Evolutionary conservation across 2,888 invertebrate species (phyloP).

Genomic region (Hirtodrosophila duncani): DNA sequence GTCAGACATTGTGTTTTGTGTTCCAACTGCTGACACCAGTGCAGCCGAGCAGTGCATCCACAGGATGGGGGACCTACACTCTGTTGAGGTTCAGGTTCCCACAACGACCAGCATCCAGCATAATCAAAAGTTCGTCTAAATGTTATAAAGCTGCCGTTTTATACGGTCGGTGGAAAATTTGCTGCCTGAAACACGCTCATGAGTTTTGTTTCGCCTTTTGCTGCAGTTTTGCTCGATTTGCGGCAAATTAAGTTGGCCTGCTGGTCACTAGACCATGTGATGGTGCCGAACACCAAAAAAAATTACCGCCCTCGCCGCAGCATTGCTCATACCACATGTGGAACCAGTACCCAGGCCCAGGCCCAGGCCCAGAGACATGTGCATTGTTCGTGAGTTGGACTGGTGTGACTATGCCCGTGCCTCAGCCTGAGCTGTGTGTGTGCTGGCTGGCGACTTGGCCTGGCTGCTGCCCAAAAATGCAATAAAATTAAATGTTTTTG

Average conservation of each 20-base stretch:
- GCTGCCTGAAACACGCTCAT: too few species aligned
- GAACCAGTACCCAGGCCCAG: too few species aligned
- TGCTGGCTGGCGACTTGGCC: constrained; percentile 12
- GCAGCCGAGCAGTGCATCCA: constrained; percentile 34
- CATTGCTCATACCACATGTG: too few species aligned
- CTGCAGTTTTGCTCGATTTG: constrained; percentile 69
- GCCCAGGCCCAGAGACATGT: background rate
- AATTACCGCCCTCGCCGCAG: background rate
- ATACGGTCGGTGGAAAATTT: constrained; percentile 11
- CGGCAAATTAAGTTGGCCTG: constrained; percentile 66
- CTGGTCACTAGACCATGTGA: constrained; percentile 48
- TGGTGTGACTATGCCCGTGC: constrained; percentile 14
- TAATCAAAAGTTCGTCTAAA: constrained; percentile 31
- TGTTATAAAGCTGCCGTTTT: constrained; percentile 1
- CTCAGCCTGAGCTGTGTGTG: constrained; percentile 6
- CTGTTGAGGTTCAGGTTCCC: too few species aligned
- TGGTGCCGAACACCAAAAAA: constrained; percentile 3
- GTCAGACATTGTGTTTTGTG: constrained; percentile 24
- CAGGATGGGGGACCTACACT: constrained; percentile 28
- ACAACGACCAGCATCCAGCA: constrained; percentile 7
- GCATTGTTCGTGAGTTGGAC: constrained; percentile 18
- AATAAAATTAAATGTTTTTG: constrained; percentile 72
- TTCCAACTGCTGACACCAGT: constrained; percentile 13
- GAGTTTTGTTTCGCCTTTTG: constrained; percentile 7
- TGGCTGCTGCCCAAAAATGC: constrained; percentile 66